phyloP scores from a whole-genome alignment of 2,797 vertebrate genomes.

The Intellagama lesueurii region DNA sequence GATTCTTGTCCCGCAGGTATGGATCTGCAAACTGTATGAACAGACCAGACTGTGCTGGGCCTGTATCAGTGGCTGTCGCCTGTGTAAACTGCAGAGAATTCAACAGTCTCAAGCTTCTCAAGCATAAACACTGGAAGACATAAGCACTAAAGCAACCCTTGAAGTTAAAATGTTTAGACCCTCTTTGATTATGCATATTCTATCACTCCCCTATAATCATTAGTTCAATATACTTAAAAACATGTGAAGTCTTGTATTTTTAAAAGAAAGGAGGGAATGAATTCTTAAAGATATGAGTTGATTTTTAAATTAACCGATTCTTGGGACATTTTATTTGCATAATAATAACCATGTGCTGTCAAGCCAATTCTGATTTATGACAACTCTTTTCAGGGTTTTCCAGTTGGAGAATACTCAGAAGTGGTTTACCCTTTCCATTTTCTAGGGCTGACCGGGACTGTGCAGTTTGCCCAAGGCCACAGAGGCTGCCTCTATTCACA shows the following conservation, averaged over 20 bases:
- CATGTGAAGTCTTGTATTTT: neutral
- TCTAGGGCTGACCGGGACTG: too few relatives aligned
- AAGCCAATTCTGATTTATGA: too few relatives aligned
- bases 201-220: neutral
- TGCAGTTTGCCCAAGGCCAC: too few relatives aligned
- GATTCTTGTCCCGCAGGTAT: too few relatives aligned
- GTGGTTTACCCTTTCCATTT: too few relatives aligned
- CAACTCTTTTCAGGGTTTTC: too few relatives aligned
- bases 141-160: neutral
- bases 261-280: neutral
- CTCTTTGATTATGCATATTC: neutral
- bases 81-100: neutral
- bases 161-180: neutral
- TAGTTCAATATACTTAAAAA: neutral
- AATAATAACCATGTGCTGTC: too few relatives aligned
- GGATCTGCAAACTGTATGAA: neutral
- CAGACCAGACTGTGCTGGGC: neutral
- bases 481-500: too few relatives aligned
- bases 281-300: neutral
- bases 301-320: constrained; percentile 14
- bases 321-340: constrained; percentile 1
- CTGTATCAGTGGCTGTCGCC: neutral
- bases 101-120: neutral
- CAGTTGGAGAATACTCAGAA: too few relatives aligned
- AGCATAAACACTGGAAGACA: neutral